Percentiles rank a stretch among this genome's conserved stretches.
Conservation (phyloP, 2,888 invertebrate species). For the Netelia virgata region DNA sequence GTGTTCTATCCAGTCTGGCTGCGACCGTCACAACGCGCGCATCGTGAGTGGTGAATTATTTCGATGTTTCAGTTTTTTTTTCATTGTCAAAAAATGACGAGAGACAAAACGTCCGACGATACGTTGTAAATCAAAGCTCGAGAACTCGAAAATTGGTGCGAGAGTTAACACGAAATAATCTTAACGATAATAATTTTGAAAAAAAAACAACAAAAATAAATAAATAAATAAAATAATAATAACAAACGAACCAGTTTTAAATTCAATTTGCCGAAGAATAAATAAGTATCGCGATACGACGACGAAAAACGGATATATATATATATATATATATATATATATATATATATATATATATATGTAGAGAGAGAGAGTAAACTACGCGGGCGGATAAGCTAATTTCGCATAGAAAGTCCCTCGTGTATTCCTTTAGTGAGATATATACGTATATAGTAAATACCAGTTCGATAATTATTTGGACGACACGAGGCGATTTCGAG, state of each 20-base stretch:
- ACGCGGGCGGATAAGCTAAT: background rate
- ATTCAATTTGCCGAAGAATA: background rate
- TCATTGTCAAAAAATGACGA: slow-evolving; percentile 23
- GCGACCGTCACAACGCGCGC: slow-evolving; percentile 80
- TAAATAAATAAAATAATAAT: no score
- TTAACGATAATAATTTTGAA: no score
- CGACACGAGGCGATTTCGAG: background rate
- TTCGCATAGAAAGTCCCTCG: no score
- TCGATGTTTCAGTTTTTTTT: slow-evolving; percentile 58
- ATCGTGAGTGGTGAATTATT: slow-evolving; percentile 70
- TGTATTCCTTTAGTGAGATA: no score
- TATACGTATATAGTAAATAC: no score
- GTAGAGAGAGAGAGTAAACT: background rate
- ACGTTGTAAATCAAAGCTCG: slow-evolving; percentile 26
- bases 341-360: no score
- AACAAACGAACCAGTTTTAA: no score
- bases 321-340: no score
- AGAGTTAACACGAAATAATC: background rate
- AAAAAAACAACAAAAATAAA: no score
- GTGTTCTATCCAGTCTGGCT: slow-evolving; percentile 81
- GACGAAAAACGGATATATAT: background rate
- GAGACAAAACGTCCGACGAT: background rate
- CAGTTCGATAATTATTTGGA: background rate
- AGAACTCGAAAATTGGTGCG: background rate
- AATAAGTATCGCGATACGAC: background rate